phyloP scores from a whole-genome alignment of 92 coral and sea anemone genomes.

The Epizoanthus fatuus region DNA sequence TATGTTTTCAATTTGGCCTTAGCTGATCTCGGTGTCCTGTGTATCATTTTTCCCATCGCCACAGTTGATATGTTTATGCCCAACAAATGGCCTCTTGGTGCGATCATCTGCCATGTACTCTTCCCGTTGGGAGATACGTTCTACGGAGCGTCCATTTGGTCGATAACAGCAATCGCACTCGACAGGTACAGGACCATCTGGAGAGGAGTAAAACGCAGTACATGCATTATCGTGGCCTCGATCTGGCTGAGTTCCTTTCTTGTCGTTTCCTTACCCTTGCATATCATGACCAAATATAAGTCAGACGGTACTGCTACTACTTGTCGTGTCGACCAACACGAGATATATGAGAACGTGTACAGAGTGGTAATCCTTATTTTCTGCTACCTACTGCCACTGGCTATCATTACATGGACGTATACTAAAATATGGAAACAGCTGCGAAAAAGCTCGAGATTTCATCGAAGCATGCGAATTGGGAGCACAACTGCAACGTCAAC shows the following conservation, averaged over 20 bases:
- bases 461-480: neutral
- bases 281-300: constrained; percentile 4
- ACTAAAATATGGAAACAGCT: constrained; percentile 7
- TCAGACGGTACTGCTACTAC: neutral
- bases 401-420: constrained; percentile 20
- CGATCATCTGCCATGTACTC: constrained; percentile 33
- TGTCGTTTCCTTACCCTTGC: constrained; percentile 8
- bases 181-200: constrained; percentile 29
- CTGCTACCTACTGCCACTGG: constrained; percentile 18
- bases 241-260: constrained; percentile 24
- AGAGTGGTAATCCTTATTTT: neutral
- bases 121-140: constrained; percentile 61
- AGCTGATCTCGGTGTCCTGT: constrained; percentile 62
- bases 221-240: neutral
- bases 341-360: neutral
- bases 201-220: constrained; percentile 11
- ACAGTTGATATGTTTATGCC: constrained; percentile 29
- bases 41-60: constrained; percentile 12
- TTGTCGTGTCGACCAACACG: neutral
- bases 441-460: constrained; percentile 20
- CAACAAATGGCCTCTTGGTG: constrained; percentile 59
- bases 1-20: constrained; percentile 48
- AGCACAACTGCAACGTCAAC: neutral
- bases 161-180: constrained; percentile 58
- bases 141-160: constrained; percentile 65